Base-by-base conservation (phyloP, 2,113 vertebrate species). In the Psittacus erithacus region DNA sequence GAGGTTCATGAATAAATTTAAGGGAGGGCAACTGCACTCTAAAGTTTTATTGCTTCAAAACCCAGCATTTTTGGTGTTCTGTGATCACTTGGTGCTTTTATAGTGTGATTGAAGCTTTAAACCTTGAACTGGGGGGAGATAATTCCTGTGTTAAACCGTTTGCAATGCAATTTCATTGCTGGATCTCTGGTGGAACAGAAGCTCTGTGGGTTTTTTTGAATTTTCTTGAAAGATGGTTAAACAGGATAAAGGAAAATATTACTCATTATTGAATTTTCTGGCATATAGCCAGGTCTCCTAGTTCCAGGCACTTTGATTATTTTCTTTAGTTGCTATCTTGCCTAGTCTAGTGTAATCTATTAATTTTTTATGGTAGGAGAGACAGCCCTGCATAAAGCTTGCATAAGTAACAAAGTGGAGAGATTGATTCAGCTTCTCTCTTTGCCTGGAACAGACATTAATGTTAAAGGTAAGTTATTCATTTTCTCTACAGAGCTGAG, bases 361-460 rank as follows among this genome's bases (percentile, higher is more conserved):
- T 98, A 97, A 97, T 98, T 97, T 97, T 98, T 98, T 97, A 98
- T 98, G 97, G 93, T 98, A 99, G 99, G 99, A 97, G 98, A 99
- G 98, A 99, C 99, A 97, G 98, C 98, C 96, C 98, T 99, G 95
- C 99, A 99, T 98, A 98, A 91, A 98, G 98, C 98, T 96, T 99
- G 99, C 98, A 98, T 97, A 98, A 98, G 94, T 97, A 99, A 99
- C 99, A 98, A 99, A 97, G 98, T 99, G 98, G 98, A 99, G 86
- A 99, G 92, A 44, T 97, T 99, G 97, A 98, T 98, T 96, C 92
- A 97, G 95, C 98, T 99, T 97, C 98, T 99, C 71, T 97, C 98
- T 95, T 92, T 97, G 88, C 98, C 99, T 94, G 99, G 98, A 97
- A 98, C 65, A 86, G 99, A 99, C 94, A 97, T 99, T 98, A 99